Evolutionary conservation across 2,113 vertebrate genomes (phyloP).

Genomic region (Larimichthys crocea): DNA sequence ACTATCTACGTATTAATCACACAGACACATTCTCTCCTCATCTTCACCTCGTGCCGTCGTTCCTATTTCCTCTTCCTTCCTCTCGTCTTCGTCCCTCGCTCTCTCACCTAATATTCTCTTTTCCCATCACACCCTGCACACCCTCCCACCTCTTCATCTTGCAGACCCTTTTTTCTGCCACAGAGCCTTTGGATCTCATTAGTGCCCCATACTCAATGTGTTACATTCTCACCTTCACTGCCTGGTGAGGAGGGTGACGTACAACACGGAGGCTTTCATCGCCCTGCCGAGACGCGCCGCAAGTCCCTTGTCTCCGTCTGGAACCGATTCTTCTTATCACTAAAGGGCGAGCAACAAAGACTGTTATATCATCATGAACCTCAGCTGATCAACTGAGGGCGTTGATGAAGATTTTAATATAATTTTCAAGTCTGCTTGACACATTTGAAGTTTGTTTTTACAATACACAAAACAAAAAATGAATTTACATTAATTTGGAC

Average conservation of each 20-base stretch:
- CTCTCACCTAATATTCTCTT: slow-evolving; percentile 15
- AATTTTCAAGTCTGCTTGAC: background rate
- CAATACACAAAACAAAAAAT: background rate
- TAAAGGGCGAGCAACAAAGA: background rate
- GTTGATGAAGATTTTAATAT: no score
- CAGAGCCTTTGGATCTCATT: slow-evolving; percentile 61
- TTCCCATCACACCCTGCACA: slow-evolving; percentile 21
- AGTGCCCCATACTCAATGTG: slow-evolving; percentile 44
- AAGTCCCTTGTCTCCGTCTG: background rate
- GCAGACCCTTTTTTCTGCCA: slow-evolving; percentile 1
- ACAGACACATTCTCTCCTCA: background rate
- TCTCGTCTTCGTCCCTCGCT: background rate
- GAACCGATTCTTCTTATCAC: background rate
- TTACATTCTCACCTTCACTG: slow-evolving; percentile 51
- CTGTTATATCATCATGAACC: background rate
- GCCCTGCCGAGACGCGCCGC: background rate
- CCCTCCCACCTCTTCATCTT: background rate
- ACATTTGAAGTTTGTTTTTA: background rate
- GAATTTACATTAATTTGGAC: background rate
- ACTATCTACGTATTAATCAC: slow-evolving; percentile 15
- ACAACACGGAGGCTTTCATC: slow-evolving; percentile 21
- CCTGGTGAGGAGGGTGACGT: background rate
- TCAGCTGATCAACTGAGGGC: background rate
- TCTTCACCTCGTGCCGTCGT: background rate
- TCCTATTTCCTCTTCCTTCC: background rate